Base-by-base conservation (phyloP, 2,888 invertebrate genomes). In the Melinaea menophilus region DNA sequence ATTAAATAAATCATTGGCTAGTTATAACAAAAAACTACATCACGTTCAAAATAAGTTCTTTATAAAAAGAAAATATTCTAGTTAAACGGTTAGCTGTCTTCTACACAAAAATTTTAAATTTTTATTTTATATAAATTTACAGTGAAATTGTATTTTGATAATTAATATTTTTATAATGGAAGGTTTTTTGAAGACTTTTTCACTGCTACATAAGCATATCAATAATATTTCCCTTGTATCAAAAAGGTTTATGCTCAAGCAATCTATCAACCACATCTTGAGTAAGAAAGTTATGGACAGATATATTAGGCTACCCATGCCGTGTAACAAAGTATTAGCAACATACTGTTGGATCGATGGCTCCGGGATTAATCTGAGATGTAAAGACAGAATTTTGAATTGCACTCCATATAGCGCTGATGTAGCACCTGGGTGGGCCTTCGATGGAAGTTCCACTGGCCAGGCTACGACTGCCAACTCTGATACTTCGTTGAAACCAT, bases 371-470 rank as follows among this genome's bases (percentile, higher is more conserved):
- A 91, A 93, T 74, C 78, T 95, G 71, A 89, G 96, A 71, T 86
- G 92, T 67, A 95, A 95, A 80, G 94, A 94, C 59, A 90, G 93
- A 67, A 93, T 95, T 2, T 77, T 95, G 34, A 92, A 92, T 74
- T 92, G 92, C 72, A 86, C 92, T 11, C 95, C 95, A n/a, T 90
- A 88, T 63, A 75, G 79, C 31, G 86, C 93, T 9, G 86, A 84
- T 2, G 77, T 77, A 48, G 81, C 93, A 47, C 98, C 98, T 3
- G 88, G 92, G 33, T 98, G 98, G 98, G 95, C 96, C 73, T 98
- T 96, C 78, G 98, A 98, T 86, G 98, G 98, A 55, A 97, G 97
- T 80, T 97, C 97, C 2, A 96, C 96, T 0, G 95, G 95, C 68
- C 97, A 97, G 86, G 96, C 97, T 0, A 92, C 94, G 69, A 78